Evolutionary conservation across 2,888 invertebrate species (phyloP), one percentile per base, ranked within the genome.

Genomic region (Acronicta aceris): DNA sequence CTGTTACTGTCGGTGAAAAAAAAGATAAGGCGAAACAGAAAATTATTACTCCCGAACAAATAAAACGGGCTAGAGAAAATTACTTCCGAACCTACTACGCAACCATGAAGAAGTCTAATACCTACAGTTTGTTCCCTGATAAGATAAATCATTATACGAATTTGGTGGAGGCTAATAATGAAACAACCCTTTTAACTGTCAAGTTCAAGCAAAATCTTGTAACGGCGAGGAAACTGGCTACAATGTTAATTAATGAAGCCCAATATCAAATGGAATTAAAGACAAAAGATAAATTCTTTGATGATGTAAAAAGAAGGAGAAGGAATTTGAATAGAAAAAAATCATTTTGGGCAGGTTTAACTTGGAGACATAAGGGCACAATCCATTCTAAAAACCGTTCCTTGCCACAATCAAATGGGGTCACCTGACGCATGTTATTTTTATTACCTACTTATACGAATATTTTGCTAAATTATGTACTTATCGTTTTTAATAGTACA

Each of bases 51-150:
- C 65, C 81, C 0, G 71, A 80, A 15, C 65, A 81, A 6, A 92
- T 94, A 51, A 84, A 87, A 27, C 86, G 86, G 67, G 86, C 85
- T 0, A 87, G 94, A 54, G 84, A 90, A 43, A 85, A 86, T 59
- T 94, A 93, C 69, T 94, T 94, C 63, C 82, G 76, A 40, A 77
- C 79, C 15, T 84, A 82, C 48, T 90, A 83, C 51, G 61, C 83
- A 1, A 84, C 80, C 0, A 66, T 81, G 52, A 83, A 76, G 51
- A 88, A 80, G 58, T 30, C 78, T 6, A 76, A 60, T 16, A 72
- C 61, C 25, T 7, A 30, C 8, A 66, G 55, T 42, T 48, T 74
- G 40, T 3, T 68, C 0, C 65, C 71, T 16, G 49, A 57, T 10
- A 76, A 50, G 15, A 6, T 25, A 0, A 42, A 42, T n/a, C 36